Conservation (phyloP, 2,888 invertebrate genomes). For the Branchipolynoe longqiensis region DNA sequence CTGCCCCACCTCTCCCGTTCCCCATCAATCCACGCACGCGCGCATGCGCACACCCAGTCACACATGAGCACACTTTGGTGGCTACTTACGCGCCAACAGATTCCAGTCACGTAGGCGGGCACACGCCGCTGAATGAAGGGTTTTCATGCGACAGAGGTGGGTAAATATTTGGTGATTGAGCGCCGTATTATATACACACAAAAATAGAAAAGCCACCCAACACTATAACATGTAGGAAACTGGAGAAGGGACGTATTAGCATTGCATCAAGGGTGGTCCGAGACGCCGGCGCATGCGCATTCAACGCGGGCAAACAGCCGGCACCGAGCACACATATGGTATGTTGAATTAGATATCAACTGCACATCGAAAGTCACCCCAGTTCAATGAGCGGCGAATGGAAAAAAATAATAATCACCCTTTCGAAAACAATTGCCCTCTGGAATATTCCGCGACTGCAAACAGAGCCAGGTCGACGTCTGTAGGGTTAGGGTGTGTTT, state of each 20-base stretch:
- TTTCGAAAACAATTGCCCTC: conserved; percentile 1
- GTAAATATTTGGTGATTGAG: conserved; percentile 55
- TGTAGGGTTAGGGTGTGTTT: not conserved
- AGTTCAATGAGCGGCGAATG: conserved; percentile 29
- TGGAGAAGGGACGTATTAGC: conserved; percentile 40
- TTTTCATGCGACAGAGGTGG: conserved; percentile 55
- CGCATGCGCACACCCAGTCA: too few species aligned
- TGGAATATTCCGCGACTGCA: conserved; percentile 24
- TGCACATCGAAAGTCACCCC: conserved; percentile 16
- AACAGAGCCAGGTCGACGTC: not conserved
- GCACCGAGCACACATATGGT: conserved; percentile 23
- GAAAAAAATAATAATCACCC: not conserved
- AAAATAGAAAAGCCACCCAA: too few species aligned
- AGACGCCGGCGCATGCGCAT: not conserved
- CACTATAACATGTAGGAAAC: conserved; percentile 45
- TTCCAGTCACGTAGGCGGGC: conserved; percentile 16
- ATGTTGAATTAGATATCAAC: conserved; percentile 47
- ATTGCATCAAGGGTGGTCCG: conserved; percentile 32
- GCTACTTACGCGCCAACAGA: conserved; percentile 7
- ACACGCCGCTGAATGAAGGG: conserved; percentile 14
- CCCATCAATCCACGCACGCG: not conserved
- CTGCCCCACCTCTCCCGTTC: not conserved
- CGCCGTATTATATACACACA: conserved; percentile 56
- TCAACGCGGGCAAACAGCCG: not conserved
- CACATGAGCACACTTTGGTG: too few species aligned